These are phyloP conservation scores for Drosophila repleta DNA, from an alignment of 1,140 invertebrate species.

Conservation along the genomic window DNA sequence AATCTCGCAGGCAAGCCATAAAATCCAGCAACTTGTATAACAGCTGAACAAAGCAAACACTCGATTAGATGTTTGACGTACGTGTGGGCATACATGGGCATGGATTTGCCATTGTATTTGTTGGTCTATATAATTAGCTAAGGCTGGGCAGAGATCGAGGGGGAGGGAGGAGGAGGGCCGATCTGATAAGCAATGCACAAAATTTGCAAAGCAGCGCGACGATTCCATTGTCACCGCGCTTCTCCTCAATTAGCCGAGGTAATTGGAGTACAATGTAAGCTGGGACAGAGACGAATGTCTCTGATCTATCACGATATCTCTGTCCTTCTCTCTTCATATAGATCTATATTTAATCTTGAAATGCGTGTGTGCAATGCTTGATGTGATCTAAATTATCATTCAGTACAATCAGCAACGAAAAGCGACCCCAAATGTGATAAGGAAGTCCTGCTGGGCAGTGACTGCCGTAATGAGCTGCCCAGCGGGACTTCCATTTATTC, in stretches of 20 bases:
- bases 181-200: slow-evolving; percentile 47
- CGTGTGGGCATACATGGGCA: too few relatives aligned
- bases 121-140: slow-evolving; percentile 70
- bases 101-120: slow-evolving; percentile 18
- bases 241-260: slow-evolving; percentile 65
- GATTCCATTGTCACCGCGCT: slow-evolving; percentile 67
- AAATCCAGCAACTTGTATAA: slow-evolving; percentile 33
- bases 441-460: slow-evolving; percentile 72
- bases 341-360: slow-evolving; percentile 44
- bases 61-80: slow-evolving; percentile 38
- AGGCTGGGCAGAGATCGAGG: slow-evolving; percentile 30
- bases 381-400: slow-evolving; percentile 7
- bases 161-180: slow-evolving; percentile 16
- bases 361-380: slow-evolving; percentile 21
- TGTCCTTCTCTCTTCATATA: not conserved
- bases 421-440: slow-evolving; percentile 42
- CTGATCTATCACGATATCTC: not conserved
- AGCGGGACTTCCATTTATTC: slow-evolving; percentile 65
- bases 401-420: slow-evolving; percentile 17
- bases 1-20: slow-evolving; percentile 25
- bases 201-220: slow-evolving; percentile 14
- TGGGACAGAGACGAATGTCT: slow-evolving; percentile 59
- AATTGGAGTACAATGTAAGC: slow-evolving; percentile 76
- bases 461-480: slow-evolving; percentile 51
- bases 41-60: slow-evolving; percentile 34